Percentiles rank a stretch among this genome's conserved stretches.
Conservation (phyloP, 2,888 invertebrate species). For the Linhomoeus sp. region DNA sequence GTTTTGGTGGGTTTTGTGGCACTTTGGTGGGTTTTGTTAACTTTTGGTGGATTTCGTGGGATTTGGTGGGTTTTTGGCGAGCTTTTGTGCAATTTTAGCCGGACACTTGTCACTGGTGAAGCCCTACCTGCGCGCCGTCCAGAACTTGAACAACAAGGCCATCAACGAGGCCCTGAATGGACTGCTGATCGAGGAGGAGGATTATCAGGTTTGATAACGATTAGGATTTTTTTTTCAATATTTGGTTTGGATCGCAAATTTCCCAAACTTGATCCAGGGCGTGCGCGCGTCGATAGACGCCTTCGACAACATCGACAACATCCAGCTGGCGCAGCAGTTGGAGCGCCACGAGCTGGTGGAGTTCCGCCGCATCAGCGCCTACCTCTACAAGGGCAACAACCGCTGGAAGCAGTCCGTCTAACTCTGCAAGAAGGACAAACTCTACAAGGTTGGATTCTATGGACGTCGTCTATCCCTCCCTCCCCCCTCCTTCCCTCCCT, state of each 20-base stretch:
- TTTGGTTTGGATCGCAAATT: no score
- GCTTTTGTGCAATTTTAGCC: no score
- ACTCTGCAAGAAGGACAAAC: slow-evolving; percentile 91
- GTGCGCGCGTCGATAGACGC: slow-evolving; percentile 93
- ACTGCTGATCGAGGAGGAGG: slow-evolving; percentile 49
- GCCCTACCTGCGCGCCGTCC: slow-evolving; percentile 88
- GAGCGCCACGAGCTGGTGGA: slow-evolving; percentile 97
- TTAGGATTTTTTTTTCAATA: no score
- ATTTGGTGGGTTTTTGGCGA: no score
- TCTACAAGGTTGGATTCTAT: slow-evolving; percentile 75
- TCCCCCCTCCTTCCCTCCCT: no score
- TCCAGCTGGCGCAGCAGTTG: slow-evolving; percentile 82
- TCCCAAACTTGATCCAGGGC: no score
- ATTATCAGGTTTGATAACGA: slow-evolving; percentile 54
- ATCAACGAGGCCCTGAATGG: slow-evolving; percentile 90
- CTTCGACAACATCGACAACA: slow-evolving; percentile 99
- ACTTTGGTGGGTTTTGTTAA: no score
- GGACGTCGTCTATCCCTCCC: no score
- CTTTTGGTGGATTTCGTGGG: no score
- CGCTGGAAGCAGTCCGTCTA: slow-evolving; percentile 96
- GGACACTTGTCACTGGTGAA: slow-evolving; percentile 87
- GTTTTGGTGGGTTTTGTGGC: no score
- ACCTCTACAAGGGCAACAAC: slow-evolving; percentile 57
- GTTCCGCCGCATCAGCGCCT: slow-evolving; percentile 94
- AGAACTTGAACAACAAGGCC: slow-evolving; percentile 94